These are phyloP conservation scores for Eupithecia dodoneata DNA, from an alignment of 2,888 invertebrate species.

Conservation along the genomic window DNA sequence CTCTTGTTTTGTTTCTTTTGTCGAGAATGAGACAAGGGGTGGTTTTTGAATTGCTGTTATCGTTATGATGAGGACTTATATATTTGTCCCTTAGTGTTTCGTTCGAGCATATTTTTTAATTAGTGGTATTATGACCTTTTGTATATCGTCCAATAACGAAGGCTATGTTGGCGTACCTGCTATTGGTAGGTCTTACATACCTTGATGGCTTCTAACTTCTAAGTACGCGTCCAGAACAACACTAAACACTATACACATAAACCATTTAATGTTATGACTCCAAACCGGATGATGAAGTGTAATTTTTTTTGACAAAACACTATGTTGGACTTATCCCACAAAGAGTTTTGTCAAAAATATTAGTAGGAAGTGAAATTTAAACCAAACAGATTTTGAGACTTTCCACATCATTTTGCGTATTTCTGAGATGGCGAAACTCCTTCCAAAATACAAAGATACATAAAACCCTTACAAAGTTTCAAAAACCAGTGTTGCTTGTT, in stretches of 20 bases:
- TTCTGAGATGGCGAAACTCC: slow-evolving; percentile 1
- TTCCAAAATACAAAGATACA: slow-evolving; percentile 4
- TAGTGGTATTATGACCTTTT: not conserved
- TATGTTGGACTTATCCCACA: not conserved
- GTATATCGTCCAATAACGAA: too few species aligned
- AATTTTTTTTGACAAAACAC: too few species aligned
- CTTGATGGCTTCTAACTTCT: not conserved
- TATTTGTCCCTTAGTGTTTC: not conserved
- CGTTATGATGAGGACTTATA: not conserved
- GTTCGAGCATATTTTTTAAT: not conserved
- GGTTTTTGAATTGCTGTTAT: slow-evolving; percentile 15
- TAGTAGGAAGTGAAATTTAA: not conserved
- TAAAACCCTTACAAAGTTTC: slow-evolving; percentile 11
- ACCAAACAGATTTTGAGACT: not conserved
- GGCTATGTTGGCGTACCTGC: too few species aligned
- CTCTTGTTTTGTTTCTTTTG: slow-evolving; percentile 24
- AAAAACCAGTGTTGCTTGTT: not conserved
- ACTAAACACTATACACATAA: not conserved
- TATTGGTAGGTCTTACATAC: not conserved
- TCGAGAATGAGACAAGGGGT: slow-evolving; percentile 16
- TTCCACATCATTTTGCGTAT: not conserved
- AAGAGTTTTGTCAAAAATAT: not conserved
- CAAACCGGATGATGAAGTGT: too few species aligned
- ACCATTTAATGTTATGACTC: not conserved
- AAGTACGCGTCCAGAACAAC: not conserved